phyloP scores from a whole-genome alignment of 2,888 invertebrate species.

The Leptopterna dolabrata region DNA sequence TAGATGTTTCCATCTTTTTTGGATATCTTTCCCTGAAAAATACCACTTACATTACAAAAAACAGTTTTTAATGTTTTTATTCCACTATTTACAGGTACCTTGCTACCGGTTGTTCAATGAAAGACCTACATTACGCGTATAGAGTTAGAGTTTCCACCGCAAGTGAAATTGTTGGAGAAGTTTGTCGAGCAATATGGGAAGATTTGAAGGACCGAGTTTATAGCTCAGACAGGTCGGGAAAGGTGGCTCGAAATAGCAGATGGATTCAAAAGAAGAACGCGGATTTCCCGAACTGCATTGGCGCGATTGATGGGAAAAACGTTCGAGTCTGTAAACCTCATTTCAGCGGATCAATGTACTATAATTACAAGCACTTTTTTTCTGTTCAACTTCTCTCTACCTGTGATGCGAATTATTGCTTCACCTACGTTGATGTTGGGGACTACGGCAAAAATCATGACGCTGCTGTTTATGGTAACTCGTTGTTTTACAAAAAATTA shows the following conservation, averaged over 20 bases:
- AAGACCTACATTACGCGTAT: conserved; percentile 64
- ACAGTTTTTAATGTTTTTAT: too few relatives aligned
- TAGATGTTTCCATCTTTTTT: too few relatives aligned
- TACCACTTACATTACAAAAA: too few relatives aligned
- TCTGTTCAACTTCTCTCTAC: conserved; percentile 39
- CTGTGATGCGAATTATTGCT: conserved; percentile 52
- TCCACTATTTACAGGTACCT: conserved; percentile 62
- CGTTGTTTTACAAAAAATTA: background rate
- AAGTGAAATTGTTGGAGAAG: conserved; percentile 63
- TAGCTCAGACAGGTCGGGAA: conserved; percentile 54
- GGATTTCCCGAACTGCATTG: conserved; percentile 57
- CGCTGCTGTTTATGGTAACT: background rate
- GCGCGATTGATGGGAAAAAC: conserved; percentile 54
- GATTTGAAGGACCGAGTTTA: background rate
- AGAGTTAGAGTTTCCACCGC: conserved; percentile 64
- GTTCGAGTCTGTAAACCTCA: conserved; percentile 41
- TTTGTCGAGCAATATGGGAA: conserved; percentile 64
- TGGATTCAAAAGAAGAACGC: conserved; percentile 57
- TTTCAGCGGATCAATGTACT: conserved; percentile 42
- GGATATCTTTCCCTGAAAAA: too few relatives aligned
- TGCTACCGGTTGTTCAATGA: conserved; percentile 63
- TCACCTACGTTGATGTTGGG: conserved; percentile 37
- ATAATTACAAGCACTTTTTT: conserved; percentile 52
- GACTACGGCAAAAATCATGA: background rate
- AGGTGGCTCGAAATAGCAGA: conserved; percentile 52